Evolutionary conservation across 2,888 invertebrate genomes (phyloP).

Genomic region (Lottia scabra): DNA sequence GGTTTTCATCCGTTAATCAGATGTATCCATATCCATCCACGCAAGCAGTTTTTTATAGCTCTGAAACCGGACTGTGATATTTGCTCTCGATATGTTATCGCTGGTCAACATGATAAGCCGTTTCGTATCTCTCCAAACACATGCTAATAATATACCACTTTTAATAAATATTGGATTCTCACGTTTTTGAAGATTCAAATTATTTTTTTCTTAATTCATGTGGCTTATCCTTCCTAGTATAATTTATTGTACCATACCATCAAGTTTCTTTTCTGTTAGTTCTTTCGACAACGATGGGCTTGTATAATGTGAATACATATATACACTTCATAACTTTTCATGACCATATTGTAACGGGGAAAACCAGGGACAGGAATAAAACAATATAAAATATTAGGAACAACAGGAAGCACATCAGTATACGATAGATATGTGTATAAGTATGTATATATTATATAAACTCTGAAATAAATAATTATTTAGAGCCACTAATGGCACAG

Average conservation of each 20-base stretch:
- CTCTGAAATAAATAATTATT: too few species aligned
- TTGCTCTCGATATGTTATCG: constrained; percentile 16
- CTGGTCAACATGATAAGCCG: constrained; percentile 17
- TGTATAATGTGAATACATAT: too few species aligned
- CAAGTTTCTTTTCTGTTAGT: constrained; percentile 6
- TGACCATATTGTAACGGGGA: too few species aligned
- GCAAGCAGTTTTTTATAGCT: constrained; percentile 16
- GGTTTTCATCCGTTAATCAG: constrained; percentile 21
- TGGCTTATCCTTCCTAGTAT: constrained; percentile 28
- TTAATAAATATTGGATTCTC: constrained; percentile 35
- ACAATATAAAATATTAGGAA: too few species aligned
- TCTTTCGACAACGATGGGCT: too few species aligned
- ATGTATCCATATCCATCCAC: constrained; percentile 24
- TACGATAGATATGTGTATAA: too few species aligned
- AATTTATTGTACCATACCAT: constrained; percentile 28
- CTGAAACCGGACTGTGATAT: constrained; percentile 11
- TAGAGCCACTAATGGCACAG: too few species aligned
- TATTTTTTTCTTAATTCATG: constrained; percentile 15
- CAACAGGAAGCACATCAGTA: too few species aligned
- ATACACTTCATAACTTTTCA: too few species aligned
- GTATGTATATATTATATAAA: too few species aligned
- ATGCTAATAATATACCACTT: constrained; percentile 26
- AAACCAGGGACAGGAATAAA: too few species aligned
- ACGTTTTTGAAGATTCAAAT: constrained; percentile 23
- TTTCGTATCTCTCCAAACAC: constrained; percentile 38